Conservation (phyloP, 1,140 invertebrate genomes). For the Aplysia californica region DNA sequence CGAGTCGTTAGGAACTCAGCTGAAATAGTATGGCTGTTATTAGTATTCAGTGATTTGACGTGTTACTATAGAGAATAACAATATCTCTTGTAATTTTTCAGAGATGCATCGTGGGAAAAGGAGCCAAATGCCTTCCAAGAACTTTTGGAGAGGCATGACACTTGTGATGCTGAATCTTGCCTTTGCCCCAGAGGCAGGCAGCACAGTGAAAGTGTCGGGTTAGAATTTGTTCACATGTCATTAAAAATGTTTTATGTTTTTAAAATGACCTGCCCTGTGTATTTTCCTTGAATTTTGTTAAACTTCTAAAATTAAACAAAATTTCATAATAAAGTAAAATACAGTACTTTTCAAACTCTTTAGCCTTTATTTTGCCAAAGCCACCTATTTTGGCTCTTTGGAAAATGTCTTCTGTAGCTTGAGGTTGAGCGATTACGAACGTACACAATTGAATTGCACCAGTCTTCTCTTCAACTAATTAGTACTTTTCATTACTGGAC, state of each 20-base stretch:
- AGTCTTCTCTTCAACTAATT: too few relatives aligned
- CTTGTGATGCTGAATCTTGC: constrained; percentile 73
- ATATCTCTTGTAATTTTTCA: constrained; percentile 51
- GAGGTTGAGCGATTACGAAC: too few relatives aligned
- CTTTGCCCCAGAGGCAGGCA: constrained; percentile 72
- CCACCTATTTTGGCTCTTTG: not conserved
- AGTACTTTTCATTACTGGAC: too few relatives aligned
- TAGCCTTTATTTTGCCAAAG: too few relatives aligned
- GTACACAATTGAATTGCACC: too few relatives aligned
- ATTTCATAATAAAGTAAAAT: not conserved
- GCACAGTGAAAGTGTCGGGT: constrained; percentile 66
- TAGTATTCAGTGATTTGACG: not conserved
- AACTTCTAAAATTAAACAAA: not conserved
- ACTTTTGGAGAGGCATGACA: constrained; percentile 71
- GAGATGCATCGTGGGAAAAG: constrained; percentile 79
- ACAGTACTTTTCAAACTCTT: not conserved
- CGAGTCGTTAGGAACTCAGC: not conserved
- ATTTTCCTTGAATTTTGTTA: not conserved
- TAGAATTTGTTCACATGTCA: not conserved
- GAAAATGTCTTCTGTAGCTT: too few relatives aligned
- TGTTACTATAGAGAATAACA: not conserved
- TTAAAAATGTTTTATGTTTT: not conserved
- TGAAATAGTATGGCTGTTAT: not conserved
- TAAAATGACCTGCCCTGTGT: not conserved
- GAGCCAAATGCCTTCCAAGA: constrained; percentile 76